Conservation (phyloP, 1,140 invertebrate genomes). For the Brachionus koreanus region DNA sequence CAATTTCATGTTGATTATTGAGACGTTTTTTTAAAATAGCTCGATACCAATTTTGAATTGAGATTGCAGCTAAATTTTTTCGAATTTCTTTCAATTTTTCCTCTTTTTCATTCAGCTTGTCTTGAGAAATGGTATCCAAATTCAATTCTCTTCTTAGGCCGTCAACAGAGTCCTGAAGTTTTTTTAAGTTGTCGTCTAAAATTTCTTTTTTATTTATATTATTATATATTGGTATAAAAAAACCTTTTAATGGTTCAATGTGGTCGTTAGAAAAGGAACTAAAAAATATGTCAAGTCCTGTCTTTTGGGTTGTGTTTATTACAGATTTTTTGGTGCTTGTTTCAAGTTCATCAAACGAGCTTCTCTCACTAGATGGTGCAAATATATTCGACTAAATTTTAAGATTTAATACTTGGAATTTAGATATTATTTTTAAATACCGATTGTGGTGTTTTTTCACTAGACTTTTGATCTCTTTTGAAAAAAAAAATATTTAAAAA, state of each 20-base stretch:
- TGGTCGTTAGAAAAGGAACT: background rate
- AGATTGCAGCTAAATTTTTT: conserved; percentile 14
- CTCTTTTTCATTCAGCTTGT: background rate
- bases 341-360: conserved; percentile 8
- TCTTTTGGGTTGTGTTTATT: background rate
- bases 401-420: background rate
- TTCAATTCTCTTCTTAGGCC: background rate
- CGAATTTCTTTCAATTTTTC: background rate
- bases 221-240: background rate
- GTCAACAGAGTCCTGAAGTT: conserved; percentile 30
- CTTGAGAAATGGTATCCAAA: background rate
- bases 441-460: background rate
- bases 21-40: background rate
- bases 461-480: background rate
- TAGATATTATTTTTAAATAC: background rate
- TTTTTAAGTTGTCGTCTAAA: conserved; percentile 13
- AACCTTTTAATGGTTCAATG: background rate
- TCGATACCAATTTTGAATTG: conserved; percentile 37
- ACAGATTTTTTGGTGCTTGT: background rate
- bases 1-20: background rate
- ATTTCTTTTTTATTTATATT: background rate
- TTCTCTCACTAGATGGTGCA: background rate
- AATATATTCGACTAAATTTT: conserved; percentile 8
- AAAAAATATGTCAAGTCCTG: conserved; percentile 18
- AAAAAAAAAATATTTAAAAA: background rate